These are phyloP conservation scores for Heliothis virescens DNA, from an alignment of 1,140 invertebrate species.

Conservation along the genomic window DNA sequence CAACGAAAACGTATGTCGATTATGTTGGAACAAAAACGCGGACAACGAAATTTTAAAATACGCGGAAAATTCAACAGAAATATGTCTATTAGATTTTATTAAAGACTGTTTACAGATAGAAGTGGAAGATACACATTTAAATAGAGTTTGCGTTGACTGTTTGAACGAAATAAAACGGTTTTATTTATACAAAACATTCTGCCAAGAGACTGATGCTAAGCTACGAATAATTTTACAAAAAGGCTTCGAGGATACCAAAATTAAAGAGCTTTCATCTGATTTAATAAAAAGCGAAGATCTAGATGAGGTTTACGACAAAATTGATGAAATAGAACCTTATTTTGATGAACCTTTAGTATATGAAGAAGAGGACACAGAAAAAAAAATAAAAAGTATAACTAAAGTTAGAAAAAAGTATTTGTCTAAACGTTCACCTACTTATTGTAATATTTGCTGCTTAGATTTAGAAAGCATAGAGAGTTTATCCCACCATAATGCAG, in stretches of 20 bases:
- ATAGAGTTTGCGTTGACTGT: conserved; percentile 68
- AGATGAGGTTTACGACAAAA: conserved; percentile 48
- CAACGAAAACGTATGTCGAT: conserved; percentile 72
- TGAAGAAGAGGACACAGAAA: conserved; percentile 28
- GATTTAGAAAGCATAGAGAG: conserved; percentile 61
- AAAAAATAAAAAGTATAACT: conserved; percentile 44
- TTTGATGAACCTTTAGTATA: conserved; percentile 39
- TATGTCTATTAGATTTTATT: conserved; percentile 60
- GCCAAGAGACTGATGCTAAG: conserved; percentile 66
- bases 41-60: conserved; percentile 56
- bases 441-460: conserved; percentile 72
- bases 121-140: conserved; percentile 56
- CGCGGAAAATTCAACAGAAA: conserved; percentile 35
- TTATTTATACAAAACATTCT: conserved; percentile 68
- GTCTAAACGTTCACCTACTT: conserved; percentile 65
- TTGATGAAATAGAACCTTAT: conserved; percentile 39
- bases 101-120: conserved; percentile 71
- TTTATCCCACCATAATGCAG: conserved; percentile 66
- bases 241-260: not conserved
- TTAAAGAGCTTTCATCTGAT: conserved; percentile 34
- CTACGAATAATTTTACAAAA: conserved; percentile 62
- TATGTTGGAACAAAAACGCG: conserved; percentile 68
- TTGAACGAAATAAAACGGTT: conserved; percentile 66
- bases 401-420: conserved; percentile 60
- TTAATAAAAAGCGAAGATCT: conserved; percentile 48